Base-by-base conservation (phyloP, 2,888 invertebrate genomes). In the Drosophila picticornis region DNA sequence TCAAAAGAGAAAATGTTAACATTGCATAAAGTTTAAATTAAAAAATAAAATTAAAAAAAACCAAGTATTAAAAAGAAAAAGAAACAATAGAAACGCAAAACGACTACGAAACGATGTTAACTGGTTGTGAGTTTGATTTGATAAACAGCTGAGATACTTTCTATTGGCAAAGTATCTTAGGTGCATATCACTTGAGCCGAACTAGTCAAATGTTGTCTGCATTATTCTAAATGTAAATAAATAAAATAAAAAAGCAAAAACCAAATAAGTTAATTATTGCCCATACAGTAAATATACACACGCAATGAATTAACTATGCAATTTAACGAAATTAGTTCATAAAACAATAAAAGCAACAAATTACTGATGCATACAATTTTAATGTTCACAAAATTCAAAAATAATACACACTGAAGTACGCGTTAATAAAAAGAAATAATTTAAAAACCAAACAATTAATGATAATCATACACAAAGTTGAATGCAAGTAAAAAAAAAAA, bases 211-310 rank as follows among this genome's bases (percentile, higher is more conserved):
- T 88, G 83, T 91, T 91, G 91, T 89, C 84, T 72, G 81, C 83
- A 90, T 90, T 90, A 91, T 89, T 91, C 90, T 84, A 91, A 91
- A 83, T 84, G 82, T 84, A 90, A 80, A 91, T 84, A 83, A 81
- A 64, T 68, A 50, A 71, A 40, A 29, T 56, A 27, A 67, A 50
- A 58, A 52, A 22, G 19, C 13, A 53, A 61, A 64, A 63, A 64
- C 27, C 36, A 86, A 71, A 75, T 80, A 75, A 82, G 87, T 83
- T 81, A 84, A 78, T 78, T 77, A 65, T 80, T 63, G 83, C 79
- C 77, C 75, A 69, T 53, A 74, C 61, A 70, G 58, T 66, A 57
- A 66, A 77, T 64, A 80, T 50, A 76, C 66, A 78, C 77, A 72
- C 64, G 59, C 81, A 69, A 75, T 60, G 63, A 80, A 72, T 73